A percentile compares a stretch with the other conserved stretches of the same genome.
These are phyloP conservation scores for Caenorhabditis sp. DNA, from an alignment of 2,888 invertebrate species.

Conservation along the genomic window DNA sequence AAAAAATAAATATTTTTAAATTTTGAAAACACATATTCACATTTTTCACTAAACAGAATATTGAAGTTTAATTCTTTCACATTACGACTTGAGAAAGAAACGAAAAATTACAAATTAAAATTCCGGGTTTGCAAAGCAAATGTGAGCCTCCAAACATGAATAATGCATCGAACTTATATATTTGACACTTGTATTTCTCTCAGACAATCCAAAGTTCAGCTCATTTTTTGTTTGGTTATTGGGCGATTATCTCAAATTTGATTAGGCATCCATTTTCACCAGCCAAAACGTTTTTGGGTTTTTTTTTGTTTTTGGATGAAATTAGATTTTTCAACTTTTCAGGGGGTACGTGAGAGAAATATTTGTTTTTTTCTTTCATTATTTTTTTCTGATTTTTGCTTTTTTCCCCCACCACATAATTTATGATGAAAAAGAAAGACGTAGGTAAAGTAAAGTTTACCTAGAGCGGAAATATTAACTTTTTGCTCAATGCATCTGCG, in stretches of 20 bases:
- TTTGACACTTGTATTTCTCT: not conserved
- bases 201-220: not conserved
- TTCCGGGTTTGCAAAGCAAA: too few relatives aligned
- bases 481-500: not conserved
- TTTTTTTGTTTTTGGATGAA: not conserved
- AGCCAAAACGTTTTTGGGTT: not conserved
- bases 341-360: not conserved
- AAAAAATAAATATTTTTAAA: too few relatives aligned
- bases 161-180: too few relatives aligned
- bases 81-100: too few relatives aligned
- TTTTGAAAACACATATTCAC: too few relatives aligned
- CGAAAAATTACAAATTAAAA: too few relatives aligned
- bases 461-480: not conserved
- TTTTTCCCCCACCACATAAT: too few relatives aligned
- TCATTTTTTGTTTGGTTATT: not conserved
- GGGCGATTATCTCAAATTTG: not conserved
- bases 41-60: too few relatives aligned
- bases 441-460: not conserved
- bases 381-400: too few relatives aligned
- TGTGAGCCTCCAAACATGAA: too few relatives aligned
- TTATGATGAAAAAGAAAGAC: not conserved
- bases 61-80: too few relatives aligned
- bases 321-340: not conserved
- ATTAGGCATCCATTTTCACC: not conserved
- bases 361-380: not conserved